Evolutionary conservation across 1,140 invertebrate species (phyloP), one percentile per base, ranked within the genome.

Genomic region (Eupristina koningsbergeri): DNA sequence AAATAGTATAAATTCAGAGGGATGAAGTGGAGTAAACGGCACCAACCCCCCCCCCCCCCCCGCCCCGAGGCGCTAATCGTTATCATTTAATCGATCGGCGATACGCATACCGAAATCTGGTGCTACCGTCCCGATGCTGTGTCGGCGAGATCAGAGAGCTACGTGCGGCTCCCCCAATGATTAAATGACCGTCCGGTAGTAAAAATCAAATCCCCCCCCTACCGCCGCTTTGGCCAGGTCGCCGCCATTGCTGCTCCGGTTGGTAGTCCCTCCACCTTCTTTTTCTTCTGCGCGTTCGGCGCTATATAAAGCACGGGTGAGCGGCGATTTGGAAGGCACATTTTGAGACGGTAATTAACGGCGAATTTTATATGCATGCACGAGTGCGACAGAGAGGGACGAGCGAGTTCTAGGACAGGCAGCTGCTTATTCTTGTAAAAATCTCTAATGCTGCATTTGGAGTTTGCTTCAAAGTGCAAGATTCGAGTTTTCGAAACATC

Each of bases 261-360:
- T 45, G 41, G 15, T 39, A 15, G n/a, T n/a, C 63, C 63, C 29
- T 45, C 41, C 29, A 2, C 39, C 31, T 47, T 31, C 41, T 80
- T 80, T 80, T 67, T 69, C 45, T 29, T 31, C 22, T 39, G 58
- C 69, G 53, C 45, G 45, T 41, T 34, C 77, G 19, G 39, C 77
- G 26, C 41, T 26, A 34, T 58, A 78, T 71, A 75, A 81, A 75
- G 73, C 82, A 67, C 61, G 39, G 50, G 31, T 31, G 82, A 74
- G 41, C 63, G 58, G 73, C 76, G 77, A 80, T 80, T 75, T 41
- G 31, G 69, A 75, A 61, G 77, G 78, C 83, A 41, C 53, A 58
- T 77, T 79, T 84, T 41, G 77, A 64, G 82, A 79, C 83, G 77
- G 83, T 76, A 80, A 84, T 84, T 80, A 84, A 76, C 83, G 63